These are phyloP conservation scores for Psittacula cyanocephala DNA, from an alignment of 2,113 vertebrate genomes.

Conservation along the genomic window DNA sequence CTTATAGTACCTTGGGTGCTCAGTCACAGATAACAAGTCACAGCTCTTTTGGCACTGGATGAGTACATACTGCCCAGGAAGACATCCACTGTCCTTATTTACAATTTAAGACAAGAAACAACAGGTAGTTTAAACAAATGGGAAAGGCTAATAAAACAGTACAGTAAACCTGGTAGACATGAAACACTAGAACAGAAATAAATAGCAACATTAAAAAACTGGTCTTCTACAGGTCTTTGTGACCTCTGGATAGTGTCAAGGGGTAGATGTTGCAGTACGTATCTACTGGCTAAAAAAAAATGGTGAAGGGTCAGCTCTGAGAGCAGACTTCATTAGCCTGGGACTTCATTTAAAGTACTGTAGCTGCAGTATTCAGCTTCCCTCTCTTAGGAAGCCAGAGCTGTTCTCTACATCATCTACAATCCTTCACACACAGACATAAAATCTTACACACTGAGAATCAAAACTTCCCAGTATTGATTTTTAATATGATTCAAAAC, in stretches of 20 bases:
- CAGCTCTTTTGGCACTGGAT: background rate
- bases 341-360: background rate
- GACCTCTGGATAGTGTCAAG: background rate
- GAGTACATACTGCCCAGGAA: background rate
- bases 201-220: background rate
- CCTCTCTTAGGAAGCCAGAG: background rate
- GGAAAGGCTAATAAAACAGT: background rate
- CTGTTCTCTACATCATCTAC: background rate
- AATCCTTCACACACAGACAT: background rate
- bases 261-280: background rate
- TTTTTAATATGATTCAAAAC: background rate
- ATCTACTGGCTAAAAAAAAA: background rate
- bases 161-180: background rate
- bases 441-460: background rate
- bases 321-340: background rate
- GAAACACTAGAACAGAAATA: background rate
- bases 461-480: background rate
- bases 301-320: background rate
- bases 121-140: background rate
- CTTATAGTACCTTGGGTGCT: background rate
- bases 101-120: background rate
- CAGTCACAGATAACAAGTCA: background rate
- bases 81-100: background rate
- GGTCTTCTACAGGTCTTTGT: background rate
- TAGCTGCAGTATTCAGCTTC: background rate